Evolutionary conservation across 2,888 invertebrate genomes (phyloP).

Genomic region (Acanthoscelides obtectus): DNA sequence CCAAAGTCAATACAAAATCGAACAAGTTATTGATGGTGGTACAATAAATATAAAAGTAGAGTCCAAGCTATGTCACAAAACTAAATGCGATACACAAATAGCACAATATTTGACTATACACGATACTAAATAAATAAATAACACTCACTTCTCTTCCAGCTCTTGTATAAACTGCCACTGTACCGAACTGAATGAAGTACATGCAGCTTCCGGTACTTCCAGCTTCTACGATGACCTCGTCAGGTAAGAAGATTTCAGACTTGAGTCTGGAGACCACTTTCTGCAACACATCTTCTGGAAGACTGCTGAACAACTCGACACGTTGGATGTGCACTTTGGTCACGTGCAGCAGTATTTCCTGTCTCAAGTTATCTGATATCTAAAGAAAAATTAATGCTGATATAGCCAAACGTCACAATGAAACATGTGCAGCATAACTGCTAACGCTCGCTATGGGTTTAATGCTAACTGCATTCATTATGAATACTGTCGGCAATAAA

Average conservation of each 20-base stretch:
- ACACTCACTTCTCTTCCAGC: not conserved
- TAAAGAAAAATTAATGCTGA: not conserved
- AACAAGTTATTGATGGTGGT: not conserved
- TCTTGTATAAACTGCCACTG: constrained; percentile 38
- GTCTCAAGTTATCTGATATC: constrained; percentile 3
- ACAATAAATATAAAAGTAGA: not conserved
- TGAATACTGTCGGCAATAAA: no score
- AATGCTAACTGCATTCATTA: no score
- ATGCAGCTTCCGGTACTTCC: constrained; percentile 5
- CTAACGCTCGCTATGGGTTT: no score
- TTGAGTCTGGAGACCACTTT: constrained; percentile 10
- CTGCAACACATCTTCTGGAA: constrained; percentile 10
- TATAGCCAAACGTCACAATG: no score
- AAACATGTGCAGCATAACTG: no score
- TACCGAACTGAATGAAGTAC: constrained; percentile 16
- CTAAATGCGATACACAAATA: no score
- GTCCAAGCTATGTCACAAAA: no score
- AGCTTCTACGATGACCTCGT: constrained; percentile 11
- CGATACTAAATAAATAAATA: no score
- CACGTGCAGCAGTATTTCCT: constrained; percentile 42
- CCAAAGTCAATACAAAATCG: constrained; percentile 29
- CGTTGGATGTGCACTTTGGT: constrained; percentile 39
- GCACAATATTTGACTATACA: no score
- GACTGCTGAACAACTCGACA: constrained; percentile 41
- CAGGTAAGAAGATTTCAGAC: constrained; percentile 13